These are phyloP conservation scores for Colossoma macropomum DNA, from an alignment of 2,113 vertebrate species.

Conservation along the genomic window DNA sequence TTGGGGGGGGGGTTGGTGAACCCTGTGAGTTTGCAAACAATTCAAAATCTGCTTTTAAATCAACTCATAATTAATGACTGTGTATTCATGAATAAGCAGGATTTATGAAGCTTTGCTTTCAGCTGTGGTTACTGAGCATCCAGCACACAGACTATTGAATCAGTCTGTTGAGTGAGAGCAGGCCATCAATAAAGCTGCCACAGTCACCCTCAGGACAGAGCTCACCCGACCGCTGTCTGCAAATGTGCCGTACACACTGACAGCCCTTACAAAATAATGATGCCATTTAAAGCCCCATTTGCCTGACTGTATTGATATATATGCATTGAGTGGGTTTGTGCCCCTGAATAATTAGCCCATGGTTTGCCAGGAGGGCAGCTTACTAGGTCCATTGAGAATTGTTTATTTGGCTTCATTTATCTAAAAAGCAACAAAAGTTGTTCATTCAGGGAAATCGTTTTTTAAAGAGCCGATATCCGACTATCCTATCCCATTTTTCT, in stretches of 20 bases:
- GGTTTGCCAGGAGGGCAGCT: conserved; percentile 2
- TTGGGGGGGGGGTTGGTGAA: neutral
- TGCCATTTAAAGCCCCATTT: conserved; percentile 54
- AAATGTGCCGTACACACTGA: conserved; percentile 22
- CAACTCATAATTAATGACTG: conserved; percentile 15
- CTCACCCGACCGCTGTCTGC: conserved; percentile 14
- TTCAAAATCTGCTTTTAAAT: conserved; percentile 27
- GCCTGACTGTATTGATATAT: conserved; percentile 49
- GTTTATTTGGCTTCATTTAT: conserved; percentile 37
- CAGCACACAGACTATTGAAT: conserved; percentile 29
- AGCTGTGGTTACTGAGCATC: conserved; percentile 28
- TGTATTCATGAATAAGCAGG: neutral
- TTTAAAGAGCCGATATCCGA: too few relatives aligned
- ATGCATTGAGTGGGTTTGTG: conserved; percentile 34
- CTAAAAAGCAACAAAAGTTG: conserved; percentile 25
- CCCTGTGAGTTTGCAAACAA: neutral
- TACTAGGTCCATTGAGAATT: conserved; percentile 16
- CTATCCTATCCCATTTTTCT: too few relatives aligned
- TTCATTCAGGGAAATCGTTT: neutral
- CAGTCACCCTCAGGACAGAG: conserved; percentile 37
- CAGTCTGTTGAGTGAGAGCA: neutral
- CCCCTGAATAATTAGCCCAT: conserved; percentile 46
- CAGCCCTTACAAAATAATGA: conserved; percentile 54
- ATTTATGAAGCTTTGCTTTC: conserved; percentile 7
- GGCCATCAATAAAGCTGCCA: conserved; percentile 45